Evolutionary conservation across 2,113 vertebrate species (phyloP).

Genomic region (Neogobius melanostomus): DNA sequence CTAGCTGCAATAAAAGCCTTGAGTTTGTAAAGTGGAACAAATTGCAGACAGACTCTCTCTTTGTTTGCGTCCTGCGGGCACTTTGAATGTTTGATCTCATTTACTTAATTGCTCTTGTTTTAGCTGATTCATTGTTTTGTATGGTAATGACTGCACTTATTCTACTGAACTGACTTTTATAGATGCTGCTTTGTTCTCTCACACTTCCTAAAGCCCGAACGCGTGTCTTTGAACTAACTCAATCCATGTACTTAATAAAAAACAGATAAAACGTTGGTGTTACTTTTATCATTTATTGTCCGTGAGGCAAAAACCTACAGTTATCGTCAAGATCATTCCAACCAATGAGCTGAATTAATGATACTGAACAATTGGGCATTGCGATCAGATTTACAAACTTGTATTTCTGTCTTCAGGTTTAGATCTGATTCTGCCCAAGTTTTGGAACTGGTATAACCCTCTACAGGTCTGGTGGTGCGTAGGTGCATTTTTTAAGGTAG

Average conservation of each 20-base stretch:
- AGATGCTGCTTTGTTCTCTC: constrained; percentile 1
- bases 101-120: constrained; percentile 13
- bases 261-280: background rate
- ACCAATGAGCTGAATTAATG: background rate
- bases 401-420: no score
- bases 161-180: constrained; percentile 9
- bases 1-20: background rate
- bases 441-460: no score
- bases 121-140: constrained; percentile 15
- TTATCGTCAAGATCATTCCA: background rate
- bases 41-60: constrained; percentile 9
- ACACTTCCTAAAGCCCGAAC: background rate
- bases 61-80: constrained; percentile 4
- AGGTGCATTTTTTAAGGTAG: no score
- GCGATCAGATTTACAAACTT: no score
- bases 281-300: background rate
- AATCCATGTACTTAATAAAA: background rate
- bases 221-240: background rate
- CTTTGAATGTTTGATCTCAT: constrained; percentile 10
- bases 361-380: no score
- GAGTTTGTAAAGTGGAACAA: constrained; percentile 10
- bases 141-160: constrained; percentile 15
- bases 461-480: no score
- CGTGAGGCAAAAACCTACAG: background rate
- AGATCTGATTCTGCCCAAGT: no score